Percentiles rank a stretch among this genome's conserved stretches.
Conservation (phyloP, 2,113 vertebrate genomes). For the Chaenogobius annularis region DNA sequence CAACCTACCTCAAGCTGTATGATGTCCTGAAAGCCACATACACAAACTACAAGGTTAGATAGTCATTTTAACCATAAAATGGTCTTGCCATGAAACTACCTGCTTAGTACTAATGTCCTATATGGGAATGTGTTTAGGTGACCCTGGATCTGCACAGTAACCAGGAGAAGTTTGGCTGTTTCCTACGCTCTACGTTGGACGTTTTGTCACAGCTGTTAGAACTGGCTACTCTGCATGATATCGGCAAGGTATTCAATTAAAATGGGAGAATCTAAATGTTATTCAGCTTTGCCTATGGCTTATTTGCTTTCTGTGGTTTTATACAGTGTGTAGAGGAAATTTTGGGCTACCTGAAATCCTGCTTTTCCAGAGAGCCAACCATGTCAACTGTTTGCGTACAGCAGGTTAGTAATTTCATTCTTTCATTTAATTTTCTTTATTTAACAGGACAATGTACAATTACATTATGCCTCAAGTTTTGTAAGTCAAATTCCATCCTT, state of each 20-base stretch:
- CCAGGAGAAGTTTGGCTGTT: conserved; percentile 94
- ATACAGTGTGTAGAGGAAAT: conserved; percentile 96
- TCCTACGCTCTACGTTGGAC: conserved; percentile 87
- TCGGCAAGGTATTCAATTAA: conserved; percentile 84
- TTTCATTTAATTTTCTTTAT: too few species aligned
- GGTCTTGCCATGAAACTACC: not conserved
- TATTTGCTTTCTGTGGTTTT: not conserved
- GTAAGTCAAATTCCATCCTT: too few species aligned
- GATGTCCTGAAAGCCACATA: conserved; percentile 97
- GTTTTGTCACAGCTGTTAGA: conserved; percentile 94
- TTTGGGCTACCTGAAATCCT: conserved; percentile 92
- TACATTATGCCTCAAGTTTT: too few species aligned
- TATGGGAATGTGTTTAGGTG: conserved; percentile 76
- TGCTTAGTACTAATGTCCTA: not conserved
- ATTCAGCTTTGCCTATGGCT: not conserved
- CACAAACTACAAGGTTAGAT: conserved; percentile 91
- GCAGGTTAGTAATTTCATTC: conserved; percentile 79
- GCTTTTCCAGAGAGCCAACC: conserved; percentile 92
- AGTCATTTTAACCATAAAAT: not conserved
- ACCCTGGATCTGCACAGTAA: conserved; percentile 92
- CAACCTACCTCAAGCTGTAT: conserved; percentile 92
- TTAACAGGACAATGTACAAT: too few species aligned
- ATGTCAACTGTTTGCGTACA: conserved; percentile 97
- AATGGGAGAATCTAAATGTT: not conserved
- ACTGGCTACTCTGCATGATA: conserved; percentile 91